These are phyloP conservation scores for Gandaritis pyraliata DNA, from an alignment of 2,888 invertebrate genomes.

Conservation along the genomic window DNA sequence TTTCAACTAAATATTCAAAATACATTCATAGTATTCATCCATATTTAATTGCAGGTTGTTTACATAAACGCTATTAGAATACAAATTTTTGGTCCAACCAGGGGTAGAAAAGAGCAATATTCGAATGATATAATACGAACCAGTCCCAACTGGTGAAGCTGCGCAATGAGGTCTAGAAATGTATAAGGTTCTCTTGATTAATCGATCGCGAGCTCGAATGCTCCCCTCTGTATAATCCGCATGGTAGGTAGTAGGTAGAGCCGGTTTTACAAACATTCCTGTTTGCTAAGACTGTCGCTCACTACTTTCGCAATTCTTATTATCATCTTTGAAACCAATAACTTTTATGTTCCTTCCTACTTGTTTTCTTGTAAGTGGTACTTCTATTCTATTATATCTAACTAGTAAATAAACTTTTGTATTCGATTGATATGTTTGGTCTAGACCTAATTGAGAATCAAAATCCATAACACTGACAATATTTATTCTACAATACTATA, in stretches of 20 bases:
- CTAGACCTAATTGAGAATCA: too few species aligned
- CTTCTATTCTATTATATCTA: too few species aligned
- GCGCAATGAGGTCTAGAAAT: constrained; percentile 33
- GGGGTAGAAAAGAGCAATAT: background rate
- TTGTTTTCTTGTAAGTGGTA: background rate
- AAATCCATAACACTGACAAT: background rate
- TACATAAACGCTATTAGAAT: background rate
- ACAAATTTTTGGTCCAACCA: constrained; percentile 3
- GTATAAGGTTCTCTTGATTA: constrained; percentile 29
- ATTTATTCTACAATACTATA: too few species aligned
- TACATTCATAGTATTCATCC: background rate
- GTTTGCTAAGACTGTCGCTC: constrained; percentile 18
- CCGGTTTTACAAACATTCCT: constrained; percentile 31
- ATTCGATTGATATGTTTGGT: too few species aligned
- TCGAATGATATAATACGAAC: constrained; percentile 3
- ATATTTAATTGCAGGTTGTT: background rate
- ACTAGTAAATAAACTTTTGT: too few species aligned
- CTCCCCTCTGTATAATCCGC: constrained; percentile 26
- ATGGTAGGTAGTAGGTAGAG: too few species aligned
- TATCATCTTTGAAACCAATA: constrained; percentile 17
- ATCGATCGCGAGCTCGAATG: constrained; percentile 29
- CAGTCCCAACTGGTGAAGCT: constrained; percentile 18
- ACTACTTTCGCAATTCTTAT: constrained; percentile 27
- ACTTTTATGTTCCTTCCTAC: constrained; percentile 6
- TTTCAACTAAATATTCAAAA: background rate